Evolutionary conservation across 2,113 vertebrate genomes (phyloP).

Genomic region (Aptenodytes forsteri): DNA sequence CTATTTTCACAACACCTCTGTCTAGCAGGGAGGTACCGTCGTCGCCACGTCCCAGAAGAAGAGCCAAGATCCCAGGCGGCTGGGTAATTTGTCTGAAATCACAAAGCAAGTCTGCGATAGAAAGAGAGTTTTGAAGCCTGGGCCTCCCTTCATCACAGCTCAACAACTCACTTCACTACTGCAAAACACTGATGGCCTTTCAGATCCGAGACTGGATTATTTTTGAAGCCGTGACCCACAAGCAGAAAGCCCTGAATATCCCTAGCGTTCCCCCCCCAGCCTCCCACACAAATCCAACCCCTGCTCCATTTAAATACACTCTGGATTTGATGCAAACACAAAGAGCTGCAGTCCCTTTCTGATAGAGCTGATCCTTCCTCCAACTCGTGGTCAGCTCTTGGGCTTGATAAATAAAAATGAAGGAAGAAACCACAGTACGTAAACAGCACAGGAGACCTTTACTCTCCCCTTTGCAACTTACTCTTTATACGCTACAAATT

Average conservation of each 20-base stretch:
- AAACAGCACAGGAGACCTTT: not conserved
- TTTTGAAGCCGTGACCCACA: not conserved
- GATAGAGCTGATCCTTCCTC: not conserved
- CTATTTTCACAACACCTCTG: not conserved
- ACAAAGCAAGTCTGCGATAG: not conserved
- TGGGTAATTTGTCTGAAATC: not conserved
- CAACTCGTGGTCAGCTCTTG: not conserved
- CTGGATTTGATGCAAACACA: not conserved
- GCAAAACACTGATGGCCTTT: fast-evolving
- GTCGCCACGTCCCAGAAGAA: not conserved
- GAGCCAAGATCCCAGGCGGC: not conserved
- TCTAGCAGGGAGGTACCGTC: not conserved
- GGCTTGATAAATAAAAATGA: not conserved
- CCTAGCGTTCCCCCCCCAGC: fast-evolving
- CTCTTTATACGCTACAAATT: not conserved
- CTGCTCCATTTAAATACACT: not conserved
- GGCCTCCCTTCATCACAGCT: not conserved
- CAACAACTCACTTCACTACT: not conserved
- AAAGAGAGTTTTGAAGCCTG: not conserved
- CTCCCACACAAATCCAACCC: not conserved
- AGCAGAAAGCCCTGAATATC: not conserved
- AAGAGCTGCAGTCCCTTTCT: not conserved
- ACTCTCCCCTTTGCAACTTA: not conserved
- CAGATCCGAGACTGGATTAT: fast-evolving
- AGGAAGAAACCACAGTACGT: fast-evolving